A percentile compares a stretch with the other conserved stretches of the same genome.
Evolutionary conservation across 2,113 vertebrate genomes (phyloP).

Genomic region (Paralichthys olivaceus): DNA sequence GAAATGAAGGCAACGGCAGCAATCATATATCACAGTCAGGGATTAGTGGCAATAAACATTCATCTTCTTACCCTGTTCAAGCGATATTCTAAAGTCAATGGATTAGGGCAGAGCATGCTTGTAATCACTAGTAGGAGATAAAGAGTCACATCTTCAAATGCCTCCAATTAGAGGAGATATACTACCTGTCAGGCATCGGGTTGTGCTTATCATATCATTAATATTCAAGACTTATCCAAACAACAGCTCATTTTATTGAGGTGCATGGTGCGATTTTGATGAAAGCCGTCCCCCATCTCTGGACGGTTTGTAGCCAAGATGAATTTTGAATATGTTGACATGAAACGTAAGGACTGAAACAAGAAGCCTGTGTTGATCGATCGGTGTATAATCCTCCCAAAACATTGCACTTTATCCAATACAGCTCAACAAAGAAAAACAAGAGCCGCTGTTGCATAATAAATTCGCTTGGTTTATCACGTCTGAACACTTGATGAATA

Average conservation of each 20-base stretch:
- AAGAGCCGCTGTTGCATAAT: slow-evolving; percentile 20
- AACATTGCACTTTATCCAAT: not conserved
- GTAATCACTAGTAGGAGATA: slow-evolving; percentile 80
- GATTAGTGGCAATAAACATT: slow-evolving; percentile 90
- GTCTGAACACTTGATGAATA: slow-evolving; percentile 45
- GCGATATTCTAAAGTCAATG: slow-evolving; percentile 80
- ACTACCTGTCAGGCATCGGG: slow-evolving; percentile 56
- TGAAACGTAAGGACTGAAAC: not conserved
- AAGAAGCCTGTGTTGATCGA: not conserved
- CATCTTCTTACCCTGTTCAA: slow-evolving; percentile 86
- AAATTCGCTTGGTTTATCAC: slow-evolving; percentile 46
- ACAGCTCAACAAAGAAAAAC: slow-evolving; percentile 10
- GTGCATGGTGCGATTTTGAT: not conserved
- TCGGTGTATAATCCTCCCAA: not conserved
- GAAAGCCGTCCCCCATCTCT: not conserved
- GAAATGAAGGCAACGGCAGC: slow-evolving; percentile 72
- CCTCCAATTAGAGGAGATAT: slow-evolving; percentile 74
- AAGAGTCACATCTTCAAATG: slow-evolving; percentile 71
- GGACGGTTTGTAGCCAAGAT: not conserved
- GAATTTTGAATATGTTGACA: not conserved
- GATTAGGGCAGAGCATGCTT: slow-evolving; percentile 81
- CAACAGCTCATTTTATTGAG: slow-evolving; percentile 26
- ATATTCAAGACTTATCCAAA: slow-evolving; percentile 28
- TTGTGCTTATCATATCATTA: slow-evolving; percentile 56
- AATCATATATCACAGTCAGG: slow-evolving; percentile 85